These are phyloP conservation scores for Sclerodermus sp. DNA, from an alignment of 2,888 invertebrate species.

Conservation along the genomic window DNA sequence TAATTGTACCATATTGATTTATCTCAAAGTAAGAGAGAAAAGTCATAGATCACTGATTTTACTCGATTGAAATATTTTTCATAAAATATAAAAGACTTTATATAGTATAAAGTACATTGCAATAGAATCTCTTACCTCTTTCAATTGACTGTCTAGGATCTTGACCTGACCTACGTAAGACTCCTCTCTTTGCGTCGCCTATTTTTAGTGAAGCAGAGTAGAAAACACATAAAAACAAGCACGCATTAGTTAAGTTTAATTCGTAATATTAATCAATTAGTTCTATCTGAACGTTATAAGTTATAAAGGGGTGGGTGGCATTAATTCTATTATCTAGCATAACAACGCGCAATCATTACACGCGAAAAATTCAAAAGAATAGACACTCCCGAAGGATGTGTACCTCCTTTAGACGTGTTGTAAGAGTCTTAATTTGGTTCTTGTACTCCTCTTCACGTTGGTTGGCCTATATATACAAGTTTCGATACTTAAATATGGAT, in stretches of 20 bases:
- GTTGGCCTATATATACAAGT: conserved; percentile 79
- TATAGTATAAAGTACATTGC: too few relatives aligned
- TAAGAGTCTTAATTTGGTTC: conserved; percentile 98
- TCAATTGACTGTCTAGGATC: conserved; percentile 83
- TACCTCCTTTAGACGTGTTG: conserved; percentile 99
- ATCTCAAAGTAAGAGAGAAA: too few relatives aligned
- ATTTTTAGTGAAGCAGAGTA: conserved; percentile 57
- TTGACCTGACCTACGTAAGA: conserved; percentile 89
- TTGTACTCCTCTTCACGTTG: conserved; percentile 99
- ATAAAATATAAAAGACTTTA: too few relatives aligned
- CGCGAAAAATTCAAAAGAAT: conserved; percentile 17
- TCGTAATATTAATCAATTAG: conserved; percentile 5
- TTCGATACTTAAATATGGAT: conserved; percentile 25
- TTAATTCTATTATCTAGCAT: conserved; percentile 6
- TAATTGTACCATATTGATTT: too few relatives aligned
- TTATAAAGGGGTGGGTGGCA: conserved; percentile 16
- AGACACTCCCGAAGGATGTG: conserved; percentile 37
- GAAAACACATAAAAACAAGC: conserved; percentile 48
- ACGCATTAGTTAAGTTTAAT: conserved; percentile 34
- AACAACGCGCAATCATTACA: conserved; percentile 14
- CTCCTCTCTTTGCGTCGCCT: conserved; percentile 96
- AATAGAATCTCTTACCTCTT: conserved; percentile 94
- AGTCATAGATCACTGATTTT: too few relatives aligned
- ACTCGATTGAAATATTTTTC: too few relatives aligned
- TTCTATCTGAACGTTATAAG: conserved; percentile 1